Evolutionary conservation across 1,140 invertebrate species (phyloP).

Genomic region (Tetragonula clypearis): DNA sequence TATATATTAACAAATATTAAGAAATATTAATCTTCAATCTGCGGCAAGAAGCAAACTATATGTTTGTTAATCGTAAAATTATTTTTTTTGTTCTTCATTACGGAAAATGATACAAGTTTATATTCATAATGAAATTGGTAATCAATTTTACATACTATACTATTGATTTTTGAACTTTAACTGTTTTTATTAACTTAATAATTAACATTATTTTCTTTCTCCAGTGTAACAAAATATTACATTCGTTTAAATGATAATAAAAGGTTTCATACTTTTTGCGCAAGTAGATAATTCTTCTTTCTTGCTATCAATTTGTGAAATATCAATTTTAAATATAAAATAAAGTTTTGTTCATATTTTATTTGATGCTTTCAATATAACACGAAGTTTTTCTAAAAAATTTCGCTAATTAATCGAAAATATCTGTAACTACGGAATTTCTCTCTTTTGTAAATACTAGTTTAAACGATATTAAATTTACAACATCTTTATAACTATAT

Average conservation of each 20-base stretch:
- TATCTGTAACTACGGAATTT: not conserved
- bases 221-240: too few relatives aligned
- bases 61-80: not conserved
- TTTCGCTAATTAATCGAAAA: not conserved
- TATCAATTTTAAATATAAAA: not conserved
- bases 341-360: not conserved
- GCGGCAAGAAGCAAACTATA: too few relatives aligned
- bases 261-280: not conserved
- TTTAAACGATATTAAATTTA: not conserved
- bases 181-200: not conserved
- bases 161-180: too few relatives aligned
- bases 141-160: too few relatives aligned
- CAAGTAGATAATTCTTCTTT: not conserved
- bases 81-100: not conserved
- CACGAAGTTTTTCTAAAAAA: not conserved
- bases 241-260: too few relatives aligned
- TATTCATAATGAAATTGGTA: too few relatives aligned
- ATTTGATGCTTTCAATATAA: not conserved
- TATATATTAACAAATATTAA: not conserved
- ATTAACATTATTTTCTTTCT: too few relatives aligned
- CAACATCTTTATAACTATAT: not conserved
- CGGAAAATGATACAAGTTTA: too few relatives aligned
- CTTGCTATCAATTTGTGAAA: not conserved
- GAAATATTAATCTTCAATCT: not conserved
- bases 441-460: not conserved